Evolutionary conservation across 2,888 invertebrate genomes (phyloP).

Genomic region (Nemapogon koenigi): DNA sequence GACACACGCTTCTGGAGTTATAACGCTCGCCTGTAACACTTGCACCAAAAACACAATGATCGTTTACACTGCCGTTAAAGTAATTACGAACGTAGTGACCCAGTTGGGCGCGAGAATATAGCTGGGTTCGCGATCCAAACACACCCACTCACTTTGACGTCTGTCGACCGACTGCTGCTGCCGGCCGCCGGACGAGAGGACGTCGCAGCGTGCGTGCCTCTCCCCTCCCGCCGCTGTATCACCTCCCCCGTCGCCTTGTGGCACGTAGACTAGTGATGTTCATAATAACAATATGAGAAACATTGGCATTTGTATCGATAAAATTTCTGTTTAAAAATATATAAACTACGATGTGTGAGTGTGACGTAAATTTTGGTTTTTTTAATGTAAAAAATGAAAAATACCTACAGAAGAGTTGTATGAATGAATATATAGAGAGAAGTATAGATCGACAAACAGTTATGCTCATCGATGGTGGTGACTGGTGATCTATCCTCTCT

Average conservation of each 20-base stretch:
- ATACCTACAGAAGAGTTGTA: too few species aligned
- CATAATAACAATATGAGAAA: conserved; percentile 7
- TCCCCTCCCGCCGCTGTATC: conserved; percentile 10
- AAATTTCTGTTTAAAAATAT: too few species aligned
- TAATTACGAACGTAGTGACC: conserved; percentile 46
- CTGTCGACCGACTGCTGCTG: conserved; percentile 44
- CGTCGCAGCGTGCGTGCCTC: conserved; percentile 6
- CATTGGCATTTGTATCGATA: too few species aligned
- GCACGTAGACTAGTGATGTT: conserved; percentile 2
- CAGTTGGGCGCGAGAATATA: conserved; percentile 53
- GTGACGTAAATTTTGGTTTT: too few species aligned
- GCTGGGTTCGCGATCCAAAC: conserved; percentile 22
- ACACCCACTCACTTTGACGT: conserved; percentile 37
- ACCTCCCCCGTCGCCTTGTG: conserved; percentile 8
- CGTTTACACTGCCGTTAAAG: conserved; percentile 27
- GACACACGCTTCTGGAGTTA: conserved; percentile 27
- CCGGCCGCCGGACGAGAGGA: conserved; percentile 3
- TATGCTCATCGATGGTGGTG: too few species aligned
- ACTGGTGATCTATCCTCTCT: too few species aligned
- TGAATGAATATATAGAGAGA: too few species aligned
- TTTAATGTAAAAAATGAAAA: too few species aligned
- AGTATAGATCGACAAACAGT: too few species aligned
- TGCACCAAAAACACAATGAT: conserved; percentile 16
- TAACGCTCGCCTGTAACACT: conserved; percentile 27
- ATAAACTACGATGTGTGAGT: too few species aligned